Evolutionary conservation across 2,797 vertebrate genomes (phyloP), one percentile per base, ranked within the genome.

Genomic region (Cynodonichthys magdalenae): DNA sequence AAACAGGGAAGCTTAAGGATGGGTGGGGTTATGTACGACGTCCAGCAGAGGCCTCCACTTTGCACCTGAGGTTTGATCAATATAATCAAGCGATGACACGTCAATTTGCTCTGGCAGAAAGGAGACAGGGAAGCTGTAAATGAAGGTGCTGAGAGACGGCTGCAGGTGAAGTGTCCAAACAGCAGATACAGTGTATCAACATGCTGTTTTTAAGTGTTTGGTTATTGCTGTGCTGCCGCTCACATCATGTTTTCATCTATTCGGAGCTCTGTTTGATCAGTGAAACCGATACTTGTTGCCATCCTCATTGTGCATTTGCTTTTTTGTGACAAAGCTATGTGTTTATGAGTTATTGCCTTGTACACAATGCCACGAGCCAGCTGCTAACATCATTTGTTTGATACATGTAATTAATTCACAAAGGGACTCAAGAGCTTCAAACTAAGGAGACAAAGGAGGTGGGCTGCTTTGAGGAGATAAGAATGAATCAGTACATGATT

Each of bases 121-220:
- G 89, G 90, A 81, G 74, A 85, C 53, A 85, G 80, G 42, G 66
- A 54, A 62, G 55, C 45, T 0, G 2, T 88, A 90, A 94, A 94
- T 94, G 92, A 86, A 18, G n/a, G 77, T 63, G 90, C 77, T 96
- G 95, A 96, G 92, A 95, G 95, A 93, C 66, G 90, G 88, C 89
- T 83, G 95, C 96, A 96, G 96, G 96, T 97, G 95, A 95, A 92
- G 91, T 90, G 89, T 90, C 85, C 81, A 4, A 42, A 67, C 59
- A 62, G 87, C 77, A 89, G 91, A 92, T 91, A 93, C 91, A 92
- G 87, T 92, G 91, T 92, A 94, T 92, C 92, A 92, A 91, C 82
- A 78, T 75, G 82, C 54, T 74, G 75, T 82, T 89, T 89, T 88
- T 81, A 90, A 88, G 80, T 80, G 80, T 67, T 71, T 79, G 81